Percentiles rank a stretch among this genome's conserved stretches.
Evolutionary conservation across 2,113 vertebrate species (phyloP).

Genomic region (Pangasianodon hypophthalmus): DNA sequence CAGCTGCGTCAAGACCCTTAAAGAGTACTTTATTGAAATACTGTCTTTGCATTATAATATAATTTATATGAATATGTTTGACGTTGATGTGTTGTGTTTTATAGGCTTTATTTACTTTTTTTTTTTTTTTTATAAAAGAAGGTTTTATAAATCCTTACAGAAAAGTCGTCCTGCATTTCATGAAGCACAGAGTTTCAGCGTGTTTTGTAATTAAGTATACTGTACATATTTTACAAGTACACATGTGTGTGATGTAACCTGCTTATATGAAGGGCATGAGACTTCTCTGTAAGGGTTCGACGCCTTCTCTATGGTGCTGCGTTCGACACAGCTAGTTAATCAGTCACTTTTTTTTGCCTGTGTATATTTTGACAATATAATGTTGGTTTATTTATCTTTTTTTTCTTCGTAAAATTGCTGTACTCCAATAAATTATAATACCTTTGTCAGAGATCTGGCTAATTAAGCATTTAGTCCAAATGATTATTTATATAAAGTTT

Average conservation of each 20-base stretch:
- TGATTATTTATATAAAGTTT: conserved; percentile 74
- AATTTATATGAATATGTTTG: conserved; percentile 92
- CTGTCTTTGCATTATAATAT: conserved; percentile 76
- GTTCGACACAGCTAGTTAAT: conserved; percentile 63
- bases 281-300: conserved; percentile 61
- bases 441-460: conserved; percentile 69
- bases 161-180: conserved; percentile 20
- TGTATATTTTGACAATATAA: conserved; percentile 88
- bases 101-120: conserved; percentile 70
- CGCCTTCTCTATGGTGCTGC: conserved; percentile 77
- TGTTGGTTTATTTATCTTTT: conserved; percentile 75
- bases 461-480: conserved; percentile 64
- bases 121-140: conserved; percentile 61
- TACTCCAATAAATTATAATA: conserved; percentile 74
- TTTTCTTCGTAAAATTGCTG: conserved; percentile 66
- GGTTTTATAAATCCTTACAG: background rate
- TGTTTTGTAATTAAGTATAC: background rate
- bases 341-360: conserved; percentile 71
- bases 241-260: background rate
- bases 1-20: conserved; percentile 89
- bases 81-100: conserved; percentile 69
- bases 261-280: background rate
- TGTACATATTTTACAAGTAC: background rate
- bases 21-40: conserved; percentile 79
- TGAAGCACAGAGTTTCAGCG: background rate